Evolutionary conservation across 2,797 vertebrate genomes (phyloP).

Genomic region (Petrocephalus schoutedeni): DNA sequence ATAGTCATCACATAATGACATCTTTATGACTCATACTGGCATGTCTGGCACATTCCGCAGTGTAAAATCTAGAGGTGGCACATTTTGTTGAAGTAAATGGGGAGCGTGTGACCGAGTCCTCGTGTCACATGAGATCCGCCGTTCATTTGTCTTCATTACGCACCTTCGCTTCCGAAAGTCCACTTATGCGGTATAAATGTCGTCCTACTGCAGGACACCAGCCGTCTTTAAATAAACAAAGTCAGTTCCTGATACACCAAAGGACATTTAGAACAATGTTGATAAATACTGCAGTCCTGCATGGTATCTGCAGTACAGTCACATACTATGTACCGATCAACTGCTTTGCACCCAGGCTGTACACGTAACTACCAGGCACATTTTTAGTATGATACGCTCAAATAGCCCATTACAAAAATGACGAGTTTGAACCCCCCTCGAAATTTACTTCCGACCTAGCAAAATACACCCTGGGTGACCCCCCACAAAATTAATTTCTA

Average conservation of each 20-base stretch:
- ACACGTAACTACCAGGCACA: neutral
- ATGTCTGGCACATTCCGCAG: neutral
- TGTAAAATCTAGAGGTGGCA: neutral
- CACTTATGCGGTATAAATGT: slow-evolving; percentile 17
- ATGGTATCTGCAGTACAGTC: neutral
- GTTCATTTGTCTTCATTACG: slow-evolving; percentile 30
- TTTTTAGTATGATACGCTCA: too few species aligned
- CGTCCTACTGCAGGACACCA: neutral
- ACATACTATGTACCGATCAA: neutral
- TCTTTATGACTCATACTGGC: neutral
- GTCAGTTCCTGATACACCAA: neutral
- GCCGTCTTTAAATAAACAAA: slow-evolving; percentile 9
- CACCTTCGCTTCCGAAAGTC: slow-evolving; percentile 4
- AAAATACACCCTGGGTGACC: neutral
- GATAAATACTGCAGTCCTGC: neutral
- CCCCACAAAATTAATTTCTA: neutral
- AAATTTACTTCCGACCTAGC: neutral
- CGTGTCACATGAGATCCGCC: slow-evolving; percentile 13
- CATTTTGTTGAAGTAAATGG: neutral
- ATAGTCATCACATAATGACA: neutral
- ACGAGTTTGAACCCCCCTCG: neutral
- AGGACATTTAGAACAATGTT: neutral
- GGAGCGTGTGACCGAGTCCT: neutral
- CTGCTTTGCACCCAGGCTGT: neutral
- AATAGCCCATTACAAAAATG: neutral